Percentiles rank a stretch among this genome's conserved stretches.
phyloP scores from a whole-genome alignment of 1,140 invertebrate genomes.

The Dinoponera quadriceps region DNA sequence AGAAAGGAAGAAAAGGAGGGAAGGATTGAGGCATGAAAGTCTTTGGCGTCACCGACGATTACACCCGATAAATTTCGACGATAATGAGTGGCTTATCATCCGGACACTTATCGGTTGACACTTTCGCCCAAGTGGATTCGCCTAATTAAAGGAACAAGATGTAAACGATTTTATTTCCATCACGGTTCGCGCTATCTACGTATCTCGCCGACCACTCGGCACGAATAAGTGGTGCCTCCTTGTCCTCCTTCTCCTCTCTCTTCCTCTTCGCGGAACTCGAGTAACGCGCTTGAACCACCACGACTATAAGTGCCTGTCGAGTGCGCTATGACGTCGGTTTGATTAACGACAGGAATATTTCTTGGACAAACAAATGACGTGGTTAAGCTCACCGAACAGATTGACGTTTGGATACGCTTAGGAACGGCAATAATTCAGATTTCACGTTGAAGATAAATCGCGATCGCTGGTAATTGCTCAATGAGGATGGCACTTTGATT shows the following conservation, averaged over 20 bases:
- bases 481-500: neutral
- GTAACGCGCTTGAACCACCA: slow-evolving; percentile 54
- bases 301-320: slow-evolving; percentile 69
- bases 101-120: slow-evolving; percentile 47
- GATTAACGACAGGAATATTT: slow-evolving; percentile 84
- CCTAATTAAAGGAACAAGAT: slow-evolving; percentile 77
- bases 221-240: slow-evolving; percentile 70
- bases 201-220: slow-evolving; percentile 77
- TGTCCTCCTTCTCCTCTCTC: neutral
- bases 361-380: slow-evolving; percentile 81
- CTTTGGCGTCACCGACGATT: neutral
- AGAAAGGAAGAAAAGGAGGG: neutral
- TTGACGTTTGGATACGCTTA: slow-evolving; percentile 44
- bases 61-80: slow-evolving; percentile 45
- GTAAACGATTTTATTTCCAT: slow-evolving; percentile 65
- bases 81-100: slow-evolving; percentile 56
- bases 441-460: slow-evolving; percentile 74
- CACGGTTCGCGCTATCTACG: slow-evolving; percentile 74
- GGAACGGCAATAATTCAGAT: slow-evolving; percentile 66
- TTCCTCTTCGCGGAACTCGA: slow-evolving; percentile 64
- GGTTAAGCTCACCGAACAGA: slow-evolving; percentile 33
- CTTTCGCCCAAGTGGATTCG: slow-evolving; percentile 53
- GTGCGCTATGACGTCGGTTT: slow-evolving; percentile 70
- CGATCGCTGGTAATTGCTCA: neutral
- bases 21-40: neutral